These are phyloP conservation scores for Pseudochirops corinnae DNA, from an alignment of 2,797 vertebrate species.

Conservation along the genomic window DNA sequence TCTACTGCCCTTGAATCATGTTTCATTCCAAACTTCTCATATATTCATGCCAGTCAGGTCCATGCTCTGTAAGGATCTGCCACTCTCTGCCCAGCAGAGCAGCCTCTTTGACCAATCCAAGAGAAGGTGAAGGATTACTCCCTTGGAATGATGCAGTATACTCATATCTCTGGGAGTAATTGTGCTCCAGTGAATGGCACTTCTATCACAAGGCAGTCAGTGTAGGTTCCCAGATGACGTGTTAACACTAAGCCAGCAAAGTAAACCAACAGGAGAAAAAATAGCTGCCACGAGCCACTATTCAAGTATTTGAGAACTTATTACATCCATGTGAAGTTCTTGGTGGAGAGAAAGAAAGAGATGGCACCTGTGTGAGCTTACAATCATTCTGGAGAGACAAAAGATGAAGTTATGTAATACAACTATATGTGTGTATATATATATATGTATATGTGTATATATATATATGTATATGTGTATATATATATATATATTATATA, in stretches of 20 bases:
- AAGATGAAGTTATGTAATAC: no score
- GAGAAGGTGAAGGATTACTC: conserved; percentile 85
- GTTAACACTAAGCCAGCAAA: conserved; percentile 90
- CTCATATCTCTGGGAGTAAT: conserved; percentile 58
- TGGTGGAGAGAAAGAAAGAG: background rate
- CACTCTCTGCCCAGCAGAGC: conserved; percentile 90
- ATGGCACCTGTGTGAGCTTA: background rate
- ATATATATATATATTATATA: no score
- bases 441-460: no score
- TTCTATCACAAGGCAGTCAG: conserved; percentile 91
- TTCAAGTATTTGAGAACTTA: background rate
- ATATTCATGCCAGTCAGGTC: conserved; percentile 84
- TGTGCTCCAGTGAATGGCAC: conserved; percentile 84
- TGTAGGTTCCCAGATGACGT: conserved; percentile 87
- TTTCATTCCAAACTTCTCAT: conserved; percentile 83
- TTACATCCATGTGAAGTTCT: background rate
- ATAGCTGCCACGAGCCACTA: background rate
- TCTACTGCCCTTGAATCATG: conserved; percentile 75
- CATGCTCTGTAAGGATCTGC: conserved; percentile 85
- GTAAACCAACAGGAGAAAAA: conserved; percentile 74
- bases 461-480: no score
- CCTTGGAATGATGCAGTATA: conserved; percentile 85
- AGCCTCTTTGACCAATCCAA: conserved; percentile 89
- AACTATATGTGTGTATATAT: no score
- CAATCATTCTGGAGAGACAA: no score